phyloP scores from a whole-genome alignment of 2,113 vertebrate species.

The Pelecanus crispus region DNA sequence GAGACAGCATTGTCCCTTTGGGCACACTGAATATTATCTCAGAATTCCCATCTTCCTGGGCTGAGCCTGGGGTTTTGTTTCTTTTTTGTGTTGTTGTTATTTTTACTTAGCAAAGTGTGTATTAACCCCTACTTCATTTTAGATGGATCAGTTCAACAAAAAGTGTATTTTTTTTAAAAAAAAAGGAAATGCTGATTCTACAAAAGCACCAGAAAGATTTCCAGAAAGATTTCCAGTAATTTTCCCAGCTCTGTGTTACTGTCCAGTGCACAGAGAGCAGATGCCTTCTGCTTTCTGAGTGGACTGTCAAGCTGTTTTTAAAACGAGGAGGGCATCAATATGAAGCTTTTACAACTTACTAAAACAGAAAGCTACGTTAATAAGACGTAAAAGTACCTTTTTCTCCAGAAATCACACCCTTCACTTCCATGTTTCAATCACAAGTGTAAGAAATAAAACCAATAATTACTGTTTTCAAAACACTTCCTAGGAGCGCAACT shows the following conservation, averaged over 20 bases:
- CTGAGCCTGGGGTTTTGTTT: background rate
- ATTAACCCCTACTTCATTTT: background rate
- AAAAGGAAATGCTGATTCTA: background rate
- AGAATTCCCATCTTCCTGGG: slow-evolving; percentile 54
- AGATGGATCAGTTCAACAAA: background rate
- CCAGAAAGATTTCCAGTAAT: background rate
- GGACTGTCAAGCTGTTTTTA: background rate
- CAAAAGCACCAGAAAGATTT: background rate
- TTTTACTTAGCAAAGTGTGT: background rate
- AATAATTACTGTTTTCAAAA: background rate
- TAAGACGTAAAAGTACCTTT: background rate
- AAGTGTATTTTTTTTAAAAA: background rate
- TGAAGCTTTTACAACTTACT: background rate
- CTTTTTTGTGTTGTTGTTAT: background rate
- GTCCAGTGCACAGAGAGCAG: background rate
- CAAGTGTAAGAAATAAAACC: background rate
- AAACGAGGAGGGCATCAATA: background rate
- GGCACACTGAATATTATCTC: slow-evolving; percentile 40
- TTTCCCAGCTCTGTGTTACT: background rate
- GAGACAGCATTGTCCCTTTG: slow-evolving; percentile 46
- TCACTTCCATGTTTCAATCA: background rate
- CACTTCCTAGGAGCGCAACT: background rate
- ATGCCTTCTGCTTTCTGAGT: background rate
- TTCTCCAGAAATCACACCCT: background rate
- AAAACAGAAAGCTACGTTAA: background rate